Evolutionary conservation across 2,888 invertebrate species (phyloP), one percentile per base, ranked within the genome.

Genomic region (Mystacides longicornis): DNA sequence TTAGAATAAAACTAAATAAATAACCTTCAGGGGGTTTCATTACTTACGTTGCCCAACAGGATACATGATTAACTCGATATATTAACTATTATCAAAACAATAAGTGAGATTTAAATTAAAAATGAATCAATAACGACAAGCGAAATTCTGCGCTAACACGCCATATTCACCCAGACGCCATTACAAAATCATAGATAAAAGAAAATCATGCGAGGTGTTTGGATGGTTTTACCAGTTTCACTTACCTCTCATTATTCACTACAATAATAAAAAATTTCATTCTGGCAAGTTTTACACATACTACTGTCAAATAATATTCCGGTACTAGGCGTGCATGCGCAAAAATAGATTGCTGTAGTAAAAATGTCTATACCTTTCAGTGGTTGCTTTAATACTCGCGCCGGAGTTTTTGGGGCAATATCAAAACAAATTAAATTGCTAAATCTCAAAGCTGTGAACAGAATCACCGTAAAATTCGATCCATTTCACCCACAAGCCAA

Each of bases 391-490:
- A 71, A 72, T 62, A 80, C 83, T 64, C 86, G 87, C 0, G 78
- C 76, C 20, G 90, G 90, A 58, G 64, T 89, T 54, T 76, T 83
- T 51, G 81, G 86, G 65, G 88, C 89, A 45, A 86, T 91, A 63
- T 73, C 71, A 51, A 87, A 87, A 71, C 86, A 92, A 70, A 64
- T 90, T 52, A 82, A 77, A 67, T 65, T 69, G 60, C 70, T 93
- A 9, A 89, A 87, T 75, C 76, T 93, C 57, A 88, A 88, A 69
- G 89, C 89, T 45, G 86, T 89, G 0, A 86, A 86, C 65, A 81
- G 82, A 70, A 81, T 93, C 57, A 81, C 82, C 51, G 81, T 91
- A 51, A 83, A 85, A 71, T 92, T 93, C 67, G 93, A 93, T 74
- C 93, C 93, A 3, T 93, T 93, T 70, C 80, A 83, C 64, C 78